A percentile compares a stretch with the other conserved stretches of the same genome.
These are phyloP conservation scores for Chloropsis cyanopogon DNA, from an alignment of 2,113 vertebrate genomes.

Conservation along the genomic window DNA sequence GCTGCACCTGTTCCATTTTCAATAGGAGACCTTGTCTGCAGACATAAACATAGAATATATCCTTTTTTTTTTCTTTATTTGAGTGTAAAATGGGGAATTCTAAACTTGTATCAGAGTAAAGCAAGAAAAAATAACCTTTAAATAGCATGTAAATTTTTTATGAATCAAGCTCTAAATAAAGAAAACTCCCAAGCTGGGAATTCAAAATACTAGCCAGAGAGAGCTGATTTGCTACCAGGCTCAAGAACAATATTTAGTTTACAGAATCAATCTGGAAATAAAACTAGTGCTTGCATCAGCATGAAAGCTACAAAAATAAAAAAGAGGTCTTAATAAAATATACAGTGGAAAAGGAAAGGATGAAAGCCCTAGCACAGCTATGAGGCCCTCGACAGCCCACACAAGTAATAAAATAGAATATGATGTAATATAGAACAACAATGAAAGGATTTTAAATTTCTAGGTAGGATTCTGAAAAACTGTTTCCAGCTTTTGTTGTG, in stretches of 20 bases:
- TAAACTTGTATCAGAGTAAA: constrained; percentile 51
- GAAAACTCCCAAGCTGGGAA: constrained; percentile 65
- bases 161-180: constrained; percentile 71
- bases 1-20: constrained; percentile 60
- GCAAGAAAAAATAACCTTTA: constrained; percentile 58
- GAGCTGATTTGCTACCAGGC: constrained; percentile 57
- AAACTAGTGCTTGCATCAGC: constrained; percentile 65
- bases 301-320: constrained; percentile 64
- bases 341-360: constrained; percentile 56
- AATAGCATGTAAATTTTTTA: constrained; percentile 69
- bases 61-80: background rate
- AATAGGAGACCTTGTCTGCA: constrained; percentile 31
- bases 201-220: constrained; percentile 60
- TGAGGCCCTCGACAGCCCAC: constrained; percentile 30
- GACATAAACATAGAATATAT: constrained; percentile 11
- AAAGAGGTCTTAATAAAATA: constrained; percentile 64
- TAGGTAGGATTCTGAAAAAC: constrained; percentile 44
- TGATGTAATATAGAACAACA: constrained; percentile 65
- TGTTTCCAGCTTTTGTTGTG: constrained; percentile 54
- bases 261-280: constrained; percentile 69
- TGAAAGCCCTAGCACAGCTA: constrained; percentile 57
- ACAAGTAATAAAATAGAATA: constrained; percentile 65
- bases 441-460: constrained; percentile 62
- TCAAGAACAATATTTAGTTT: constrained; percentile 71
- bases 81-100: constrained; percentile 53